Evolutionary conservation across 1,140 invertebrate species (phyloP).

Genomic region (Macrobrachium nipponense): DNA sequence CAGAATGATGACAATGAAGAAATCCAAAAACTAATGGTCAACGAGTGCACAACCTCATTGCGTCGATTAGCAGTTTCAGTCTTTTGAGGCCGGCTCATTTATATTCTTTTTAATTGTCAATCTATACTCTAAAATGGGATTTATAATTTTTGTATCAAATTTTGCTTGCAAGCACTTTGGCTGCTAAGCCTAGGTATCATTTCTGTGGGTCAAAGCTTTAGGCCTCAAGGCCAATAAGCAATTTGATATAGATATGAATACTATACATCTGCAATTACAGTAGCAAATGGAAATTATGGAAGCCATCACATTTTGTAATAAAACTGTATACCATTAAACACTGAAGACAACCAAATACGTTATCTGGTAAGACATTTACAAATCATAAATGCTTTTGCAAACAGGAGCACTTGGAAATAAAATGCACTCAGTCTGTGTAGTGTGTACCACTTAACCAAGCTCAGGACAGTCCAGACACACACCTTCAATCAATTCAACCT

Average conservation of each 20-base stretch:
- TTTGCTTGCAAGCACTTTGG: constrained; percentile 17
- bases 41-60: constrained; percentile 5
- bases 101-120: neutral
- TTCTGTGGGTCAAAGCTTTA: constrained; percentile 9
- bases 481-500: neutral
- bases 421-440: constrained; percentile 6
- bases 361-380: neutral
- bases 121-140: too few species aligned
- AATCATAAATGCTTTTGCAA: constrained; percentile 12
- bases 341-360: constrained; percentile 9
- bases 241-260: neutral
- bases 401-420: constrained; percentile 10
- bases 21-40: constrained; percentile 12
- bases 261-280: constrained; percentile 3
- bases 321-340: constrained; percentile 9
- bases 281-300: constrained; percentile 19
- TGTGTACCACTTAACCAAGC: constrained; percentile 15
- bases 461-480: constrained; percentile 15
- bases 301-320: constrained; percentile 20
- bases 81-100: constrained; percentile 19
- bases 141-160: neutral
- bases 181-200: constrained; percentile 2
- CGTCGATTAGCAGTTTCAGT: neutral
- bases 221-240: constrained; percentile 4
- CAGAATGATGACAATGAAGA: neutral